Conservation (phyloP, 2,797 vertebrate genomes). For the Pseudopleuronectes americanus region DNA sequence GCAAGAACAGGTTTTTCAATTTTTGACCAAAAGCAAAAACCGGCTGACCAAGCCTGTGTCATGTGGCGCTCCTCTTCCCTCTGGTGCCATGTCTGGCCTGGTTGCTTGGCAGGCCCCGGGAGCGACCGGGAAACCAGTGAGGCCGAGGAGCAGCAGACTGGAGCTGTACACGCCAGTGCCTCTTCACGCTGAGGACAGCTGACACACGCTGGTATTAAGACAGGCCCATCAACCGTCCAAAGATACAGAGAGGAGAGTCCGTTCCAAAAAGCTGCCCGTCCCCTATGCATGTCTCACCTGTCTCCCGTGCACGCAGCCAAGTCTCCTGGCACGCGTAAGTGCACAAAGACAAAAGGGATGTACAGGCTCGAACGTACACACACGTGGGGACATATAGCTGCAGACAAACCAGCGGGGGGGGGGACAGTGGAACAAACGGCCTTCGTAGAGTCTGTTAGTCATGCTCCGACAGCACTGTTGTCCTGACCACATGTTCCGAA, state of each 20-base stretch:
- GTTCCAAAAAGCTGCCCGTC: constrained; percentile 75
- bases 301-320: constrained; percentile 70
- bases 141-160: constrained; percentile 80
- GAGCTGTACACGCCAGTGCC: constrained; percentile 84
- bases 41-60: constrained; percentile 56
- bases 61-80: constrained; percentile 53
- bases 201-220: constrained; percentile 83
- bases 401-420: constrained; percentile 14
- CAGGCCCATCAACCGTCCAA: constrained; percentile 77
- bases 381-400: constrained; percentile 4
- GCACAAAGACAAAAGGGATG: constrained; percentile 66
- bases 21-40: constrained; percentile 75
- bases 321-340: constrained; percentile 50
- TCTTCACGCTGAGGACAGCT: constrained; percentile 84
- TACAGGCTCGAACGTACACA: constrained; percentile 31
- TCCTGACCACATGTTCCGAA: constrained; percentile 79
- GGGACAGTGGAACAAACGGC: constrained; percentile 10
- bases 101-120: constrained; percentile 41
- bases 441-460: constrained; percentile 58
- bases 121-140: constrained; percentile 61
- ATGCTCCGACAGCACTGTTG: constrained; percentile 66
- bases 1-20: constrained; percentile 31
- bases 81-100: constrained; percentile 63
- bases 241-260: constrained; percentile 60
- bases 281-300: constrained; percentile 81